These are phyloP conservation scores for Theretra japonica DNA, from an alignment of 2,888 invertebrate genomes.

Conservation along the genomic window DNA sequence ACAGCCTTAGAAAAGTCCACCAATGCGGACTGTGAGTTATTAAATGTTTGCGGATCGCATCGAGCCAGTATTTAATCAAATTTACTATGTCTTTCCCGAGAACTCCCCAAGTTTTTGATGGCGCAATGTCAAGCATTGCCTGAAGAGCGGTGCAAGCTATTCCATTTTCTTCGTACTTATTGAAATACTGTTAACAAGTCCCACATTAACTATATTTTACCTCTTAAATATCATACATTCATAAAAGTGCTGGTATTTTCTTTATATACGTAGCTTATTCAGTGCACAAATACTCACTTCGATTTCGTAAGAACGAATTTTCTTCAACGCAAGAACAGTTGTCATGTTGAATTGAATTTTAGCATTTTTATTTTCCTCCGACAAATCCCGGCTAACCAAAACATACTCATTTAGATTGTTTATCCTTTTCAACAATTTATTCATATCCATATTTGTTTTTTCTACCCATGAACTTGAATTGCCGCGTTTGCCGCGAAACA, in stretches of 20 bases:
- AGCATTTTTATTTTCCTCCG: slow-evolving; percentile 37
- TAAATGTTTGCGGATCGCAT: slow-evolving; percentile 63
- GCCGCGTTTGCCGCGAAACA: slow-evolving; percentile 48
- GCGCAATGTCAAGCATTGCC: slow-evolving; percentile 55
- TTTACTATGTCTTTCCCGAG: slow-evolving; percentile 62
- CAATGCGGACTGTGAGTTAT: slow-evolving; percentile 58
- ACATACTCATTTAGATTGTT: slow-evolving; percentile 62
- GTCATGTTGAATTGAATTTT: slow-evolving; percentile 64
- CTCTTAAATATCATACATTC: no score
- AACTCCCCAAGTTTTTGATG: slow-evolving; percentile 65
- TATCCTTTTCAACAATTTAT: slow-evolving; percentile 54
- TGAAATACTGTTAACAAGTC: slow-evolving; percentile 62
- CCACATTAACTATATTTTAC: no score
- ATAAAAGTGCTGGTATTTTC: no score
- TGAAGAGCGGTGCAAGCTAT: slow-evolving; percentile 63
- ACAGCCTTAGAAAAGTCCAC: slow-evolving; percentile 66
- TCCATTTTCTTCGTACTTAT: slow-evolving; percentile 65
- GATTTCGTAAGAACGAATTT: slow-evolving; percentile 64
- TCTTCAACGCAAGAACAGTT: slow-evolving; percentile 62
- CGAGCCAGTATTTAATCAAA: slow-evolving; percentile 68
- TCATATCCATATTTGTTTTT: slow-evolving; percentile 59
- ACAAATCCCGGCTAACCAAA: slow-evolving; percentile 53
- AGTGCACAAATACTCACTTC: slow-evolving; percentile 54
- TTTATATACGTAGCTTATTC: no score
- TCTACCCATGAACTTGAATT: slow-evolving; percentile 16